Evolutionary conservation across 2,888 invertebrate genomes (phyloP), one percentile per base, ranked within the genome.

Genomic region (Tholera decimalis): DNA sequence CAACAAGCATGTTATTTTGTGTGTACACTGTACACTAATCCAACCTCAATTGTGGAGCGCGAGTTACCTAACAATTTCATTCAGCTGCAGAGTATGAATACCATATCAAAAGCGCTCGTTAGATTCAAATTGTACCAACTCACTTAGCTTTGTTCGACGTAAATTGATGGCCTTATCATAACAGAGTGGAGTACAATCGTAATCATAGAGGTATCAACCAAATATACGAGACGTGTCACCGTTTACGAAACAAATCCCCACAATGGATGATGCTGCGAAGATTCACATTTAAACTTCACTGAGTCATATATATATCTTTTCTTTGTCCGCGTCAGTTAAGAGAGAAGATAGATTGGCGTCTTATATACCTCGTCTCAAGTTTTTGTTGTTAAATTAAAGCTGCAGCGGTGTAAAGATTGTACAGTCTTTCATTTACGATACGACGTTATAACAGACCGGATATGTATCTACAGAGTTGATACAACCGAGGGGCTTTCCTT

Each of bases 81-180:
- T 80, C 59, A 76, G 37, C 33, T 55, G 26, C 51, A 41, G 60
- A 72, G 54, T 77, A 57, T 73, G 73, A 70, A 77, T 73, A 64
- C 58, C 53, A 54, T 66, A 74, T 74, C 70, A 78, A 78, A 78
- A 74, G 79, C 58, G 66, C 79, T 79, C 75, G 75, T 79, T 81
- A 81, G 62, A 71, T 72, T 78, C 69, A 72, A 81, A 79, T 81
- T 72, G 66, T 70, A 78, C 46, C 51, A 47, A 67, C 75, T 70
- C 57, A 66, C 56, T 65, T 66, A 39, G 59, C 71, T 73, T 72
- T 72, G 75, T 71, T 77, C 65, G 47, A 30, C 46, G 55, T 50
- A 72, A 78, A 78, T 81, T 78, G 72, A 81, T 81, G 59, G 58
- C 47, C 61, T 81, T 70, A 77, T 77, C 80, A 77, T 77, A 73